Conservation (phyloP, 2,113 vertebrate species). For the Oplegnathus fasciatus region DNA sequence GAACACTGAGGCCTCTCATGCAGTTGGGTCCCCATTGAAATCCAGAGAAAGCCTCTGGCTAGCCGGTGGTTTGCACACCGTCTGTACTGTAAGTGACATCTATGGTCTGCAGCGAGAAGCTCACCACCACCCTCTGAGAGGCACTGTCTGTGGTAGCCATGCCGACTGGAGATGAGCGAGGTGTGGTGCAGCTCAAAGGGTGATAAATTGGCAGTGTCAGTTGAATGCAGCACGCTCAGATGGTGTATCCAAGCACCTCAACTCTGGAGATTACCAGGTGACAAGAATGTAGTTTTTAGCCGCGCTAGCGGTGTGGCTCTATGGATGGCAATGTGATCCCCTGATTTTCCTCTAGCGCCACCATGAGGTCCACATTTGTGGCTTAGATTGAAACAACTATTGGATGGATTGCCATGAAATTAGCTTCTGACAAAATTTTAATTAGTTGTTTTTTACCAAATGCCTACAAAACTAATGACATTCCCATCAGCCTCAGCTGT, state of each 20-base stretch:
- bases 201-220: constrained; percentile 45
- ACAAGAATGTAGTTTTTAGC: neutral
- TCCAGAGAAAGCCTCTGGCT: constrained; percentile 53
- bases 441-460: neutral
- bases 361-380: neutral
- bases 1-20: constrained; percentile 73
- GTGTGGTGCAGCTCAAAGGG: constrained; percentile 49
- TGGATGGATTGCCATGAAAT: neutral
- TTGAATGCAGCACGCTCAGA: constrained; percentile 25
- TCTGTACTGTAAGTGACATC: constrained; percentile 52
- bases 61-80: constrained; percentile 41
- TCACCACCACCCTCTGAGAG: constrained; percentile 17
- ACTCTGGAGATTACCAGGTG: constrained; percentile 18
- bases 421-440: no score
- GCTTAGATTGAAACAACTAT: neutral
- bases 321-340: neutral
- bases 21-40: constrained; percentile 51
- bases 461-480: no score
- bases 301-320: neutral
- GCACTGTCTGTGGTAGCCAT: constrained; percentile 9
- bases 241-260: constrained; percentile 17
- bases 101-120: constrained; percentile 21
- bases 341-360: neutral
- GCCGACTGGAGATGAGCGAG: constrained; percentile 49
- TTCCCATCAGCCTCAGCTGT: no score